Conservation (phyloP, 2,888 invertebrate genomes). For the Apamea monoglypha region DNA sequence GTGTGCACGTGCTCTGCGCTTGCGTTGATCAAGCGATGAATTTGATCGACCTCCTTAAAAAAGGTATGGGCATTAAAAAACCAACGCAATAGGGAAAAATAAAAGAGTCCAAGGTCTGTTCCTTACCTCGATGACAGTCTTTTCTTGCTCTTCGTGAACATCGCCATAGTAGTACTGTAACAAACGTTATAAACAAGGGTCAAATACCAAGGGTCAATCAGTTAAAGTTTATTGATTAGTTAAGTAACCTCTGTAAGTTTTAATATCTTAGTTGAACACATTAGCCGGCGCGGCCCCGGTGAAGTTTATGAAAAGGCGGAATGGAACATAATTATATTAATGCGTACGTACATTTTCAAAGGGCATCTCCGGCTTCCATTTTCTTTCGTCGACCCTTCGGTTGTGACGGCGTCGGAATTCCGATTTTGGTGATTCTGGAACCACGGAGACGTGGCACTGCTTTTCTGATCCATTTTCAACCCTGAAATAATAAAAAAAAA, state of each 20-base stretch:
- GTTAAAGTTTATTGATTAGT: background rate
- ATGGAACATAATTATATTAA: background rate
- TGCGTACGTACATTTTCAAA: conserved; percentile 93
- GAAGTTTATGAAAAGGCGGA: background rate
- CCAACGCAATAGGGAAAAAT: background rate
- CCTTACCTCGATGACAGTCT: conserved; percentile 76
- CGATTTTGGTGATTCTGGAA: background rate
- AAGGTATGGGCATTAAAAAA: background rate
- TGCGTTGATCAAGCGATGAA: conserved; percentile 94
- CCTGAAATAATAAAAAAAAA: background rate
- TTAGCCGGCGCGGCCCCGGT: background rate
- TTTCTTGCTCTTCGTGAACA: conserved; percentile 75
- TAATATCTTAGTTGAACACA: background rate
- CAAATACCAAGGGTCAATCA: background rate
- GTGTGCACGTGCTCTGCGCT: conserved; percentile 94
- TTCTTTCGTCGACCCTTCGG: conserved; percentile 90
- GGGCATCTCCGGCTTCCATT: conserved; percentile 97
- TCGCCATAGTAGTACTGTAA: conserved; percentile 85
- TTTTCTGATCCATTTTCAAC: background rate
- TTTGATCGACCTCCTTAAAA: conserved; percentile 93
- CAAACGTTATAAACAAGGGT: background rate
- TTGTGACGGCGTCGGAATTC: conserved; percentile 75
- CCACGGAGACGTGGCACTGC: background rate
- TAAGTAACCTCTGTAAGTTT: background rate
- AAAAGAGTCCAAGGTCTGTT: too few species aligned